phyloP scores from a whole-genome alignment of 2,888 invertebrate species.

The Cantharis lateralis region DNA sequence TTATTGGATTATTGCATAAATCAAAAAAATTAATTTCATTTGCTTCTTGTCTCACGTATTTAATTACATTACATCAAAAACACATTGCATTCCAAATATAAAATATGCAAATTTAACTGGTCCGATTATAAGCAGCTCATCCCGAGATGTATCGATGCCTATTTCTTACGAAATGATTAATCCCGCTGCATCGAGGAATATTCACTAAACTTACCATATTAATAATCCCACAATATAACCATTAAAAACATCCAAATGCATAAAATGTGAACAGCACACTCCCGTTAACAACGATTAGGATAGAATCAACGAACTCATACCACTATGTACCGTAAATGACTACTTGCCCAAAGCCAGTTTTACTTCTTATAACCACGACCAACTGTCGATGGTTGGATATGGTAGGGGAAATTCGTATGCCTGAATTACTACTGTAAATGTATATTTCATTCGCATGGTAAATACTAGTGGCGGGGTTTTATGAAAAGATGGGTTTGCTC shows the following conservation, averaged over 20 bases:
- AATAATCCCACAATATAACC: not conserved
- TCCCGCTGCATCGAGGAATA: not conserved
- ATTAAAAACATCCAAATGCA: not conserved
- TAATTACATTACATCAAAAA: not conserved
- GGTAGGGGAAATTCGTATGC: conserved; percentile 25
- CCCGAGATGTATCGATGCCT: not conserved
- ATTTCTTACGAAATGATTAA: not conserved
- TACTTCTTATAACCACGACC: conserved; percentile 30
- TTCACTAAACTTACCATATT: not conserved
- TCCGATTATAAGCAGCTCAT: not conserved
- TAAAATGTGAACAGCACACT: not conserved
- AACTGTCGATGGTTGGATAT: conserved; percentile 26
- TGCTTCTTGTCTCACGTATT: not conserved
- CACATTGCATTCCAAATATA: not conserved
- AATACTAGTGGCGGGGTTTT: conserved; percentile 2
- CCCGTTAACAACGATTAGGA: not conserved
- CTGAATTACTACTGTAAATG: conserved; percentile 6
- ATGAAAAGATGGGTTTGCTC: conserved; percentile 21
- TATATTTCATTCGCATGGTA: conserved; percentile 6
- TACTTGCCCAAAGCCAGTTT: conserved; percentile 24
- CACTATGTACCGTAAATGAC: conserved; percentile 4
- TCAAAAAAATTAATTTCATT: not conserved
- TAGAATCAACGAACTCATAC: not conserved
- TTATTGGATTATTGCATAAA: not conserved
- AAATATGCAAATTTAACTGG: not conserved